These are phyloP conservation scores for Saxidomus purpurata DNA, from an alignment of 1,140 invertebrate genomes.

Conservation along the genomic window DNA sequence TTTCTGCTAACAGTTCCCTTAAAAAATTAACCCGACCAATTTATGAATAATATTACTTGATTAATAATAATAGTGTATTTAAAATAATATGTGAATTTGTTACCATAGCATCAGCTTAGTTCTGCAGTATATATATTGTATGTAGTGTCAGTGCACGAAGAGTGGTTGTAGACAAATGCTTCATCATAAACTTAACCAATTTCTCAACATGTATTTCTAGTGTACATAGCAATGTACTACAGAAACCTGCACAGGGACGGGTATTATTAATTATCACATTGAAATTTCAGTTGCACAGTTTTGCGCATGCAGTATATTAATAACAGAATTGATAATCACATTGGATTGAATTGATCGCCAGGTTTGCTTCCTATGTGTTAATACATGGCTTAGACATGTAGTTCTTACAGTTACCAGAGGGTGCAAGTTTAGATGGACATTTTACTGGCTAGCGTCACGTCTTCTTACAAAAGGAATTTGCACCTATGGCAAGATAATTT, in stretches of 20 bases:
- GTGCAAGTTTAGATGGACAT: no score
- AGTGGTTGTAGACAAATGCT: slow-evolving; percentile 38
- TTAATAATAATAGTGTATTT: slow-evolving; percentile 5
- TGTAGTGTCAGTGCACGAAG: slow-evolving; percentile 37
- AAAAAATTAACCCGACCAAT: background rate
- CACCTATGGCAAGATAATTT: no score
- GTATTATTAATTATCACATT: background rate
- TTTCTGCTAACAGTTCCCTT: slow-evolving; percentile 15
- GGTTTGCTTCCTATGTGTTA: slow-evolving; percentile 16
- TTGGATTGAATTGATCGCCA: background rate
- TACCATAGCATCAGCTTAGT: slow-evolving; percentile 49
- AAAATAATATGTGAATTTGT: slow-evolving; percentile 5
- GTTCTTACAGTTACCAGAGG: no score
- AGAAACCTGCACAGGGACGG: slow-evolving; percentile 8
- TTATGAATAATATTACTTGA: background rate
- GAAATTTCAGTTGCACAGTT: slow-evolving; percentile 25
- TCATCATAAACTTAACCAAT: slow-evolving; percentile 31
- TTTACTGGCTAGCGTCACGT: no score
- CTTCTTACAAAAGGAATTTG: no score
- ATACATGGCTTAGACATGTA: no score
- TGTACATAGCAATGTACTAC: slow-evolving; percentile 32
- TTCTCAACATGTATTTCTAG: slow-evolving; percentile 4
- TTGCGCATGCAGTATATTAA: slow-evolving; percentile 29
- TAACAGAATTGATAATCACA: background rate
- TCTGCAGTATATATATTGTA: slow-evolving; percentile 36